phyloP scores from a whole-genome alignment of 2,797 vertebrate species.

The Lutjanus argentimaculatus region DNA sequence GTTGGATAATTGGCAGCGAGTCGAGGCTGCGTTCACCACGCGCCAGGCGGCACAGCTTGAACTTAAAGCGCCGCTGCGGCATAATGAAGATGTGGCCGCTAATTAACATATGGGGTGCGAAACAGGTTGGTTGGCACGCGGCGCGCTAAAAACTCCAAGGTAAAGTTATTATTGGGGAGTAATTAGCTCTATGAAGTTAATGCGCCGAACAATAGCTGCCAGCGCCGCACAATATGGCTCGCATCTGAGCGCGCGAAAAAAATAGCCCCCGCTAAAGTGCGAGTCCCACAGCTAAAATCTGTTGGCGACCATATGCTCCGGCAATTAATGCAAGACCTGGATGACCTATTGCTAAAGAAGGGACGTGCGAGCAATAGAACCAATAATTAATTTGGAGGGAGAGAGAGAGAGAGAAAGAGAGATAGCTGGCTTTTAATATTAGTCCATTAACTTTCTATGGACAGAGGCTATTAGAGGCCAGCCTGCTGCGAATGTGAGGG shows the following conservation, averaged over 20 bases:
- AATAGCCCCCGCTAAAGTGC: slow-evolving; percentile 95
- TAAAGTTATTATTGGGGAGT: slow-evolving; percentile 99
- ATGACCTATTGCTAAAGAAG: slow-evolving; percentile 93
- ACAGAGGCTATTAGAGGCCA: slow-evolving; percentile 56
- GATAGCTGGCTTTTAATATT: slow-evolving; percentile 72
- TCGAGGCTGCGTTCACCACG: slow-evolving; percentile 89
- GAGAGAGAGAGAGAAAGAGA: slow-evolving; percentile 42
- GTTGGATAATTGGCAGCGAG: slow-evolving; percentile 95
- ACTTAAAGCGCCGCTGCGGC: slow-evolving; percentile 99
- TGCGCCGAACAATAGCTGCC: slow-evolving; percentile 99
- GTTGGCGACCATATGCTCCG: slow-evolving; percentile 98
- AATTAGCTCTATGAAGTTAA: slow-evolving; percentile 99
- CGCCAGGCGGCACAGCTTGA: slow-evolving; percentile 99
- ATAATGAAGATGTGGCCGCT: slow-evolving; percentile 99
- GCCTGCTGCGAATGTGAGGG: slow-evolving; percentile 49
- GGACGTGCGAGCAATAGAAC: slow-evolving; percentile 81
- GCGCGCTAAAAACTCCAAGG: slow-evolving; percentile 98
- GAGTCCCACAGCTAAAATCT: slow-evolving; percentile 99
- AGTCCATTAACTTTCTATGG: slow-evolving; percentile 76
- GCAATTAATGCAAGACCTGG: slow-evolving; percentile 98
- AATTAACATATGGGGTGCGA: slow-evolving; percentile 99
- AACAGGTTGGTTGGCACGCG: slow-evolving; percentile 99
- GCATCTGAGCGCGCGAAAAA: slow-evolving; percentile 94
- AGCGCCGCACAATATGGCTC: slow-evolving; percentile 99
- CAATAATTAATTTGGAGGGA: slow-evolving; percentile 88